phyloP scores from a whole-genome alignment of 2,888 invertebrate genomes.

The Palloptera scutellata region DNA sequence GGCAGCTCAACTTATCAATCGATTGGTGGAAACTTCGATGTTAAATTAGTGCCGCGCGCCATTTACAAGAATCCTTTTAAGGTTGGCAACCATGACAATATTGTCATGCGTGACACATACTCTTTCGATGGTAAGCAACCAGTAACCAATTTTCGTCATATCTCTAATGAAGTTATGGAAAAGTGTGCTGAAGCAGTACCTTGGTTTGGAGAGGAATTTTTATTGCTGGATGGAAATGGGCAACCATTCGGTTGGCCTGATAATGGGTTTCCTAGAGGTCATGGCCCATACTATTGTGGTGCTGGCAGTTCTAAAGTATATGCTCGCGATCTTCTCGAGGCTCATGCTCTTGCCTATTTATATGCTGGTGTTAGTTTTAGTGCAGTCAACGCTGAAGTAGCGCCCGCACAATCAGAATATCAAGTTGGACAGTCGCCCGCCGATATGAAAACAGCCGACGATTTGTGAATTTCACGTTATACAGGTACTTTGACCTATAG shows the following conservation, averaged over 20 bases:
- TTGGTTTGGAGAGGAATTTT: slow-evolving; percentile 76
- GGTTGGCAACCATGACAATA: slow-evolving; percentile 70
- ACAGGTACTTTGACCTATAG: slow-evolving; percentile 69
- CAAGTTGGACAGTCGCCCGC: slow-evolving; percentile 72
- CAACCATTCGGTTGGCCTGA: slow-evolving; percentile 80
- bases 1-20: slow-evolving; percentile 78
- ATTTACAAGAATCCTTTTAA: slow-evolving; percentile 84
- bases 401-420: slow-evolving; percentile 80
- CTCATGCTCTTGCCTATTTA: slow-evolving; percentile 74
- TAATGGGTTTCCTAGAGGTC: slow-evolving; percentile 73
- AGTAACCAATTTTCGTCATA: slow-evolving; percentile 66
- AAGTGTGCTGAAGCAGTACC: slow-evolving; percentile 67
- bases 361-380: slow-evolving; percentile 80
- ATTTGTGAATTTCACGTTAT: slow-evolving; percentile 71
- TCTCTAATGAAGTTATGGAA: slow-evolving; percentile 58
- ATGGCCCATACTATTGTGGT: slow-evolving; percentile 85
- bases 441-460: slow-evolving; percentile 70
- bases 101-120: slow-evolving; percentile 82
- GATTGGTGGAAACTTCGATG: slow-evolving; percentile 73
- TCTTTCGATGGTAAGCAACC: slow-evolving; percentile 65
- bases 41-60: slow-evolving; percentile 77
- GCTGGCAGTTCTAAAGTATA: slow-evolving; percentile 80
- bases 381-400: slow-evolving; percentile 85
- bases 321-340: slow-evolving; percentile 83
- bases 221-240: slow-evolving; percentile 67